Percentiles rank a stretch among this genome's conserved stretches.
These are phyloP conservation scores for Stomorhina lunata DNA, from an alignment of 2,888 invertebrate genomes.

Conservation along the genomic window DNA sequence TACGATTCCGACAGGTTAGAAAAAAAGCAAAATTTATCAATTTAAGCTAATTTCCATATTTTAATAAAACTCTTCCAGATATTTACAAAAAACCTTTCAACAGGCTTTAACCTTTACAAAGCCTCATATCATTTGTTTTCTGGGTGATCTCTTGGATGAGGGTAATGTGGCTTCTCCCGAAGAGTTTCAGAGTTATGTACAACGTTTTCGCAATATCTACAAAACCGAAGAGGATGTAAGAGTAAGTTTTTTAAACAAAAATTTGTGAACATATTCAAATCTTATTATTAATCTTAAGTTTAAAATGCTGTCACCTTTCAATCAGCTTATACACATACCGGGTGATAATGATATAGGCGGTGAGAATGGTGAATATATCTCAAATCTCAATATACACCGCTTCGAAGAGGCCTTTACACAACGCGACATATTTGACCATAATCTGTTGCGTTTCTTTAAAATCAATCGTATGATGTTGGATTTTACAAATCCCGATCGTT, in stretches of 20 bases:
- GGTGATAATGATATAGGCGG: slow-evolving; percentile 99
- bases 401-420: slow-evolving; percentile 89
- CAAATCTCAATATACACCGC: slow-evolving; percentile 84
- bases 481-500: slow-evolving; percentile 82
- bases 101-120: slow-evolving; percentile 85
- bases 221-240: slow-evolving; percentile 74
- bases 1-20: slow-evolving; percentile 94
- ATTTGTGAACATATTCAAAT: neutral
- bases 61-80: slow-evolving; percentile 80
- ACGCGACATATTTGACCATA: slow-evolving; percentile 83
- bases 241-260: slow-evolving; percentile 67
- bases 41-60: no score
- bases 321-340: slow-evolving; percentile 90
- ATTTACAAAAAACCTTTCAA: slow-evolving; percentile 88
- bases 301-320: slow-evolving; percentile 72
- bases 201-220: slow-evolving; percentile 85
- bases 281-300: slow-evolving; percentile 66
- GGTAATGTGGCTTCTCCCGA: slow-evolving; percentile 88
- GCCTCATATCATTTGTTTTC: slow-evolving; percentile 92
- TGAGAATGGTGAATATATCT: slow-evolving; percentile 87
- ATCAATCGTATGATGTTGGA: slow-evolving; percentile 86
- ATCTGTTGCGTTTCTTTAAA: slow-evolving; percentile 85
- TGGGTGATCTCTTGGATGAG: slow-evolving; percentile 98
- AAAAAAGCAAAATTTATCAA: no score
- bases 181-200: slow-evolving; percentile 87